These are phyloP conservation scores for Etheostoma nigrum DNA, from an alignment of 2,797 vertebrate species.

Conservation along the genomic window DNA sequence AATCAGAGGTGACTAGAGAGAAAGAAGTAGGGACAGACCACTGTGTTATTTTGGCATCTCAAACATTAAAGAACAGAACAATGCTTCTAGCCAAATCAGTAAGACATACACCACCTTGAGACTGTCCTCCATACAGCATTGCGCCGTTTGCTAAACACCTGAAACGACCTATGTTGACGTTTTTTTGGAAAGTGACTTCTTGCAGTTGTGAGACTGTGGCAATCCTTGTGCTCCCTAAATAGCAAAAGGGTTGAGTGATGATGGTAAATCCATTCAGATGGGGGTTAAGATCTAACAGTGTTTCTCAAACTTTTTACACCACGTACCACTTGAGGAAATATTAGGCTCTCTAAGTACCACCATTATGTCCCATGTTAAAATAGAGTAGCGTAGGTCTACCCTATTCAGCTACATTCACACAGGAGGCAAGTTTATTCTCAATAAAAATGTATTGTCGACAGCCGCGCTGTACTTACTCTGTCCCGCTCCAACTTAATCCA, in stretches of 20 bases:
- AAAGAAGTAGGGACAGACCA: neutral
- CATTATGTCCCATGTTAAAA: no score
- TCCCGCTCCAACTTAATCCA: no score
- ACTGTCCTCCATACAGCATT: neutral
- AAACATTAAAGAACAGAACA: neutral
- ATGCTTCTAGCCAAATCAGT: neutral
- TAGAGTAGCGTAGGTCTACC: no score
- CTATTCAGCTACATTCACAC: no score
- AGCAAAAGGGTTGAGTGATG: neutral
- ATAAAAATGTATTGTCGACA: no score
- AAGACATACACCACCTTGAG: neutral
- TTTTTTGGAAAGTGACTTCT: neutral
- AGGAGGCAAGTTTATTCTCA: no score
- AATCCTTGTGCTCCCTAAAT: neutral
- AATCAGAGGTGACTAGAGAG: constrained; percentile 14
- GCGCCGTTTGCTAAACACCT: neutral
- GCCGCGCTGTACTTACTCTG: no score
- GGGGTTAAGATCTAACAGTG: neutral
- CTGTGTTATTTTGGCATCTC: neutral
- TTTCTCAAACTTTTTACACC: no score
- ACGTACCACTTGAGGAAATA: no score
- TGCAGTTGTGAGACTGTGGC: neutral
- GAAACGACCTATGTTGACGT: neutral
- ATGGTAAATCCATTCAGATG: neutral
- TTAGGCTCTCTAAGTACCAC: no score